Base-by-base conservation (phyloP, 2,797 vertebrate species). In the Lophotriccus pileatus region DNA sequence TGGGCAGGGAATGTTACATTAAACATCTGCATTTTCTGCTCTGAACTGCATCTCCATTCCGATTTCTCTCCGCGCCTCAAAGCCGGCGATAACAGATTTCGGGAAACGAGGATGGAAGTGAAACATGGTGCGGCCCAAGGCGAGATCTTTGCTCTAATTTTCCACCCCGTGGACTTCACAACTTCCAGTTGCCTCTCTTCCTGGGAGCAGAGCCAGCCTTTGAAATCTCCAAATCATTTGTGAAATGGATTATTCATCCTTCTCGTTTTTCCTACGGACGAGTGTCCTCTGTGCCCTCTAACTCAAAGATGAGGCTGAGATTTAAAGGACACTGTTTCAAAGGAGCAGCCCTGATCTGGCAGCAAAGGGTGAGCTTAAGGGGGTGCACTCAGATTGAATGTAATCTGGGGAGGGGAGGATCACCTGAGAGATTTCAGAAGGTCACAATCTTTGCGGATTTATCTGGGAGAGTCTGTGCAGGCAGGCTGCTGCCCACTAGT, bases 171-270 rank as follows among this genome's bases (percentile, higher is more conserved):
- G 92, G 94, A 37, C 87, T 73, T 81, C 87, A 76, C 72, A 80
- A 66, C 89, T 92, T 93, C 77, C 92, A 86, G 59, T 90, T 66
- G 53, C 87, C 1, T 39, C 87, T 89, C 28, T 87, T 94, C 91
- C 92, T 84, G 94, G 94, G 95, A 94, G 93, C 92, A 19, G 85
- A 95, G 96, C 94, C 94, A 96, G 89, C 16, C 89, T 96, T 75
- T 64, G 87, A 94, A 91, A 96, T 95, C 95, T 95, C 87, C 60
- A 60, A 86, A 94, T 94, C 79, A 2, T 81, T 94, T 96, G 93
- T 94, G 87, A 95, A 96, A 96, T 94, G 93, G 91, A 88, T 94
- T 94, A 85, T 91, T 92, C 93, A 89, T 84, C 95, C 84, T 83
- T 85, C 94, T 86, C 37, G 0, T 90, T 84, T 46, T 74, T 90